Evolutionary conservation across 2,888 invertebrate genomes (phyloP), one percentile per base, ranked within the genome.

Genomic region (Beris morrisii): DNA sequence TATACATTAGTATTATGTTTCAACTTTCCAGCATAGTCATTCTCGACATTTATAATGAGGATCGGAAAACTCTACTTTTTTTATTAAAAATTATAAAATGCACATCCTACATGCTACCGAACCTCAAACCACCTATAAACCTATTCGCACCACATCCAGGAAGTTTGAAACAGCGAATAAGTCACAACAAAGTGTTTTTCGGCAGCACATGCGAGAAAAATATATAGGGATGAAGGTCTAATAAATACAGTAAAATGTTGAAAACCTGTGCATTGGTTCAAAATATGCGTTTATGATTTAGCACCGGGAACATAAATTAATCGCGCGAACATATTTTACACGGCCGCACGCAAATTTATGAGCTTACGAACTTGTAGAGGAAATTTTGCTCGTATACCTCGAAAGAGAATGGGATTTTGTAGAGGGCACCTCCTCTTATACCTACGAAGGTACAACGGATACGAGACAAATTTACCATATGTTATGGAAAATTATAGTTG

Each of bases 281-380:
- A 72, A 72, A 72, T 72, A 72, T 72, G 71, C 72, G 72, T 72
- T 70, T 72, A 72, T 72, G 80, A 79, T 79, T 79, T 80, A 79
- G 77, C 77, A 75, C 73, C 69, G 72, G 9, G 9, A 72, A 74
- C 72, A 71, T 71, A 75, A 76, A 80, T 80, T 79, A 78, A 79
- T 66, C 69, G 70, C 70, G 69, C 67, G 52, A 68, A 68, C 56
- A 77, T 78, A 76, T 76, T 74, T 77, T 78, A 77, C 75, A 73
- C 78, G 74, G 75, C 78, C 78, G 77, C 77, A 79, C 77, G 76
- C 75, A 76, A 79, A 79, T 78, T 80, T 80, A 78, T 79, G 79
- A 76, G 79, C 77, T 79, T 79, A 79, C 32, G 38, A 7, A 56
- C 56, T 38, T 56, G 53, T 28, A 53, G 15, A 9, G 15, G 48